phyloP scores from a whole-genome alignment of 2,797 vertebrate species.

The Lutjanus argentimaculatus region DNA sequence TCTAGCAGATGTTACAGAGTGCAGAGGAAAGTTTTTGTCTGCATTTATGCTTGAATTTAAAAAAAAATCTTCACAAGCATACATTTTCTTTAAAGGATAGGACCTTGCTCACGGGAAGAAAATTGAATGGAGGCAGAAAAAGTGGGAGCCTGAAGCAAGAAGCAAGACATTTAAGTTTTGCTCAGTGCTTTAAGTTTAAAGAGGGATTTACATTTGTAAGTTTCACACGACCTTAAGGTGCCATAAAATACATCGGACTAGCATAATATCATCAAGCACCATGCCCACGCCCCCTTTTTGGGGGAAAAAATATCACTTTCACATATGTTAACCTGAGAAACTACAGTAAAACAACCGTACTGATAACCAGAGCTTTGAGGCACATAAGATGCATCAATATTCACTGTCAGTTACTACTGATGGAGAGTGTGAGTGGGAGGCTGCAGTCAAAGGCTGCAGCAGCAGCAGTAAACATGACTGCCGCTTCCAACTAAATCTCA shows the following conservation, averaged over 20 bases:
- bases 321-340: too few relatives aligned
- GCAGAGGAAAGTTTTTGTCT: neutral
- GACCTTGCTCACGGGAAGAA: neutral
- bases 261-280: too few relatives aligned
- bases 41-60: neutral
- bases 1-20: neutral
- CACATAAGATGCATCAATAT: too few relatives aligned
- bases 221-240: neutral
- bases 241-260: neutral
- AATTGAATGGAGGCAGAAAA: neutral
- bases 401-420: too few relatives aligned
- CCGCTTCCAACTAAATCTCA: too few relatives aligned
- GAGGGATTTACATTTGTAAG: neutral
- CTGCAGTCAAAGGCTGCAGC: too few relatives aligned
- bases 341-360: too few relatives aligned
- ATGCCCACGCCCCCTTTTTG: too few relatives aligned
- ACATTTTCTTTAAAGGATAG: neutral
- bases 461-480: too few relatives aligned
- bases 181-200: constrained; percentile 1
- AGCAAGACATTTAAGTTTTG: neutral
- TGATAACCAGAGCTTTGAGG: too few relatives aligned
- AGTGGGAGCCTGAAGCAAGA: neutral
- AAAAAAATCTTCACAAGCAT: neutral
- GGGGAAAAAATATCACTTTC: too few relatives aligned
- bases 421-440: too few relatives aligned